A percentile compares a stretch with the other conserved stretches of the same genome.
Evolutionary conservation across 2,888 invertebrate species (phyloP).

Genomic region (Coleophora deauratella): DNA sequence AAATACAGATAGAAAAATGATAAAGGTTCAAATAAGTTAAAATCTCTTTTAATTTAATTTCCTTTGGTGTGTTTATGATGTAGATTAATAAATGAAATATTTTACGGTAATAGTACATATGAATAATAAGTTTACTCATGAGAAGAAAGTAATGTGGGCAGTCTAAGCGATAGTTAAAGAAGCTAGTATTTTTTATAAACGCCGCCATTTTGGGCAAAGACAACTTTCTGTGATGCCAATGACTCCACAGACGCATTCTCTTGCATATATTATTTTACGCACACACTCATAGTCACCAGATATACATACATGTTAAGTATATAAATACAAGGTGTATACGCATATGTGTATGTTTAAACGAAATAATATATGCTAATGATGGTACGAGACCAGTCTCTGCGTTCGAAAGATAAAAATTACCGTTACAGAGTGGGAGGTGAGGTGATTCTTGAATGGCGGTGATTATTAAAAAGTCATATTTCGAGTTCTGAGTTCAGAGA

Average conservation of each 20-base stretch:
- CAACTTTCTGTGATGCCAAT: conserved; percentile 31
- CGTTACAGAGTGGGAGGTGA: conserved; percentile 19
- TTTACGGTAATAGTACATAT: no score
- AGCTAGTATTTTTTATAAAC: neutral
- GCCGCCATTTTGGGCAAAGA: conserved; percentile 28
- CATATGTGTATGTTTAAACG: conserved; percentile 18
- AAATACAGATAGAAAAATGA: neutral
- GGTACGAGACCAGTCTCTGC: conserved; percentile 22
- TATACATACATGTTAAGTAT: conserved; percentile 2
- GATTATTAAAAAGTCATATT: conserved; percentile 20
- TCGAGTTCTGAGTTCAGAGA: conserved; percentile 26
- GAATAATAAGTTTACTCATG: no score
- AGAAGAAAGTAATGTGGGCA: no score
- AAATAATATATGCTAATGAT: conserved; percentile 34
- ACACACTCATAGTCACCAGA: conserved; percentile 1
- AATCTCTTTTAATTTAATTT: neutral
- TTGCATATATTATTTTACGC: conserved; percentile 21
- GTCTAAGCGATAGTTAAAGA: neutral
- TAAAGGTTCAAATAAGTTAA: neutral
- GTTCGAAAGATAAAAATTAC: conserved; percentile 23
- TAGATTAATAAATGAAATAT: no score
- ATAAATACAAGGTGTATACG: conserved; percentile 17
- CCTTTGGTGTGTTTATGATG: neutral
- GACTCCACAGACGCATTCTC: conserved; percentile 23
- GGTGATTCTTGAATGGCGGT: conserved; percentile 3